Percentiles rank a stretch among this genome's conserved stretches.
Evolutionary conservation across 2,113 vertebrate species (phyloP).

Genomic region (Eudyptes chrysolophus): DNA sequence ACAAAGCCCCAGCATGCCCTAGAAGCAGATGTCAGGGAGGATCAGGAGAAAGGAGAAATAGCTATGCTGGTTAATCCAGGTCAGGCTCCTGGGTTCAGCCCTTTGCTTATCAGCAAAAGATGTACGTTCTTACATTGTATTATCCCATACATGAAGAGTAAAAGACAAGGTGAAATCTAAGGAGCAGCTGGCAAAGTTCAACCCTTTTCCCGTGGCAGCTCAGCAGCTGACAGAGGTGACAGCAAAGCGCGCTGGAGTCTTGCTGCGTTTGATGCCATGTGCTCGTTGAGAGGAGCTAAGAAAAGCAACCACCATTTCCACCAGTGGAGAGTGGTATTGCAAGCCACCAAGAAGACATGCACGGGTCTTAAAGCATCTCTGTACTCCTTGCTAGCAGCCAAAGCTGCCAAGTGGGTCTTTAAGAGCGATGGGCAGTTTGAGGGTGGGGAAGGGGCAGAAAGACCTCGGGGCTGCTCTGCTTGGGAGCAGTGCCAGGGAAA

Average conservation of each 20-base stretch:
- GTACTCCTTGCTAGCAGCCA: neutral
- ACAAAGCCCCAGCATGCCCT: neutral
- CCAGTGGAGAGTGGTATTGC: neutral
- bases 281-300: neutral
- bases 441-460: neutral
- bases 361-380: fast-evolving
- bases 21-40: neutral
- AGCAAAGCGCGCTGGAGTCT: neutral
- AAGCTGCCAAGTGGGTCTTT: neutral
- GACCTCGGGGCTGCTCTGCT: neutral
- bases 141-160: neutral
- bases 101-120: neutral
- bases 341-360: neutral
- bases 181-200: neutral
- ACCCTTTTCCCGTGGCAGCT: neutral
- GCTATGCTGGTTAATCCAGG: neutral
- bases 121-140: neutral
- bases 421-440: neutral
- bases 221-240: neutral
- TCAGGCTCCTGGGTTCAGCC: neutral
- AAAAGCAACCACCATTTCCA: neutral
- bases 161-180: neutral
- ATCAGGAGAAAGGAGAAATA: neutral
- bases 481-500: neutral
- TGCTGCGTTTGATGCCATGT: neutral